Evolutionary conservation across 2,888 invertebrate species (phyloP).

Genomic region (Chrysolina americana): DNA sequence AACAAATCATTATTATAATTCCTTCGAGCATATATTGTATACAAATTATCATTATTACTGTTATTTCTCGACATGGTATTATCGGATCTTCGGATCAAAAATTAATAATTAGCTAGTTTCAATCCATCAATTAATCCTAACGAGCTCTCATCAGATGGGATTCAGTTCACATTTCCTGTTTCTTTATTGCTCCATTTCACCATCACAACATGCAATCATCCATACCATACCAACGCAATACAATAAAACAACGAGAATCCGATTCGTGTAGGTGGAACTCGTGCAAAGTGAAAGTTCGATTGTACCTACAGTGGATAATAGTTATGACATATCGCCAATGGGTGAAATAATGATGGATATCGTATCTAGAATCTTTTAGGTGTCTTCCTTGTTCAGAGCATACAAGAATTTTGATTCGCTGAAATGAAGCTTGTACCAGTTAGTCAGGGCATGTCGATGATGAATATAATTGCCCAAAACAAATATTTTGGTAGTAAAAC

Average conservation of each 20-base stretch:
- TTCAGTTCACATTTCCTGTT: constrained; percentile 12
- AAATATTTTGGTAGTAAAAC: too few species aligned
- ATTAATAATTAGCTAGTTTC: background rate
- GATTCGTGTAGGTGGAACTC: constrained; percentile 41
- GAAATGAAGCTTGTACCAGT: too few species aligned
- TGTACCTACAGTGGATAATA: constrained; percentile 26
- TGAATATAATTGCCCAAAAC: too few species aligned
- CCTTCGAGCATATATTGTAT: background rate
- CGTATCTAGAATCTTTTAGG: background rate
- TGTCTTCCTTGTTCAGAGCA: background rate
- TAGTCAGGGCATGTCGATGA: too few species aligned
- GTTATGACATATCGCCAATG: constrained; percentile 4
- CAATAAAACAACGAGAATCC: background rate
- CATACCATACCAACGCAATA: background rate
- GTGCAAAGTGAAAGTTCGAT: constrained; percentile 43
- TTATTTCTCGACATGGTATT: background rate
- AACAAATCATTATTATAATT: background rate
- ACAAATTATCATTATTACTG: background rate
- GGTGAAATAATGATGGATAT: constrained; percentile 7
- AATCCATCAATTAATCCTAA: constrained; percentile 8
- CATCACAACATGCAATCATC: constrained; percentile 6
- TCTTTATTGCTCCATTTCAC: constrained; percentile 5
- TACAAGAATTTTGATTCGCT: background rate
- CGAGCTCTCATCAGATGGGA: constrained; percentile 10
- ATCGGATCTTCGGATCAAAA: background rate